Evolutionary conservation across 2,797 vertebrate genomes (phyloP).

Genomic region (Sebastes dallii): DNA sequence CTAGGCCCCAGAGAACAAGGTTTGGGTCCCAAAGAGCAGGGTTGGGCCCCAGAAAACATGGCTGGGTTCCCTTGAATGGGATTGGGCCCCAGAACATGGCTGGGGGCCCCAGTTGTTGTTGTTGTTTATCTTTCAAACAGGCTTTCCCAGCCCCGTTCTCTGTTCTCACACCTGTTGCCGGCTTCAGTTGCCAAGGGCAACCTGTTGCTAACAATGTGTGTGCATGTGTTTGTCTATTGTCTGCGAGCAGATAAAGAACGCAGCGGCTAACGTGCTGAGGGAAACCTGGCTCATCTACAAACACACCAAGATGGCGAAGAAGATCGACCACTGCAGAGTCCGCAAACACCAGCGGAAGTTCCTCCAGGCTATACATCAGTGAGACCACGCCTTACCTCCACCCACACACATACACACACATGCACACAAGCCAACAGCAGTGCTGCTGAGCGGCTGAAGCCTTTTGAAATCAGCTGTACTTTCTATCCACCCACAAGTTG

Average conservation of each 20-base stretch:
- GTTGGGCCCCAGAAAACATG: background rate
- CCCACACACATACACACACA: background rate
- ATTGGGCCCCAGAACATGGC: background rate
- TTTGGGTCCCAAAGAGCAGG: background rate
- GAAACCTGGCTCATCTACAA: slow-evolving; percentile 99
- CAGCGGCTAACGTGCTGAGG: slow-evolving; percentile 98
- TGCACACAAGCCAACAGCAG: background rate
- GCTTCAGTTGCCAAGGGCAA: slow-evolving; percentile 58
- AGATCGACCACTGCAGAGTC: slow-evolving; percentile 98
- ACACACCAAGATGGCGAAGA: slow-evolving; percentile 97
- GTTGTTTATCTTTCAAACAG: background rate
- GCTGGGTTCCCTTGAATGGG: background rate
- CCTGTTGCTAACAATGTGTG: slow-evolving; percentile 71
- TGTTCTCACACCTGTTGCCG: slow-evolving; percentile 56
- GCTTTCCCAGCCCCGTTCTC: background rate
- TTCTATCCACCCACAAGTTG: slow-evolving; percentile 65
- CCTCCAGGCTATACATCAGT: slow-evolving; percentile 99
- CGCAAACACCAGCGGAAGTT: slow-evolving; percentile 99
- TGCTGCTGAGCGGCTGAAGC: slow-evolving; percentile 31
- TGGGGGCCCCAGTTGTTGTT: background rate
- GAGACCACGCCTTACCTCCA: slow-evolving; percentile 73
- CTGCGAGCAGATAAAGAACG: slow-evolving; percentile 95
- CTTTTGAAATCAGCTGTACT: slow-evolving; percentile 64
- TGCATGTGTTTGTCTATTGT: slow-evolving; percentile 37
- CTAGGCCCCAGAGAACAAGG: background rate